Conservation (phyloP, 53 echinoderm and acorn worm species). For the Mesocentrotus franciscanus region DNA sequence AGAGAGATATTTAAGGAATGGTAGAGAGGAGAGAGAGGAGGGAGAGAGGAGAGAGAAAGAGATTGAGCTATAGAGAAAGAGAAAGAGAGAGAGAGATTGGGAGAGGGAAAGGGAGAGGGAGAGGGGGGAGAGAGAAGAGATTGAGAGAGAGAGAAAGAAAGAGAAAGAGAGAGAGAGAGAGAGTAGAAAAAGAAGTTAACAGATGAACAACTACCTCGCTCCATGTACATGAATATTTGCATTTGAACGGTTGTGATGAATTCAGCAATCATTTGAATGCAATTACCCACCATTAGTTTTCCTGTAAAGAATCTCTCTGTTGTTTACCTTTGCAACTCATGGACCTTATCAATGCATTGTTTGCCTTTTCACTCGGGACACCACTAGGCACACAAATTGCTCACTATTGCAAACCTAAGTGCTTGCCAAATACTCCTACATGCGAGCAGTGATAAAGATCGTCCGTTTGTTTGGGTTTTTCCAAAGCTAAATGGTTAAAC, state of each 20-base stretch:
- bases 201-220: background rate
- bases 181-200: background rate
- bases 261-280: constrained; percentile 32
- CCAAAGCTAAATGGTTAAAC: background rate
- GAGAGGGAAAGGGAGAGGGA: no score
- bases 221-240: background rate
- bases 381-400: constrained; percentile 11
- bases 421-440: constrained; percentile 40
- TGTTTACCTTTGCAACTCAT: constrained; percentile 23
- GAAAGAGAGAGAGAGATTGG: background rate
- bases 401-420: constrained; percentile 8
- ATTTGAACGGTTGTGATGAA: background rate
- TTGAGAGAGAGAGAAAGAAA: background rate
- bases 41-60: background rate
- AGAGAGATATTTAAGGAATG: background rate
- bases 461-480: background rate
- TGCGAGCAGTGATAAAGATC: constrained; percentile 36
- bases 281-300: background rate
- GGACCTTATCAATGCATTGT: background rate
- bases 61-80: background rate
- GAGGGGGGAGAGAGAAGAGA: background rate
- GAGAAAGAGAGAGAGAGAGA: background rate
- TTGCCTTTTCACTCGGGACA: constrained; percentile 42
- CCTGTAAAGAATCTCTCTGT: background rate
- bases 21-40: background rate